Conservation (phyloP, 2,797 vertebrate genomes). For the Petrocephalus schoutedeni region DNA sequence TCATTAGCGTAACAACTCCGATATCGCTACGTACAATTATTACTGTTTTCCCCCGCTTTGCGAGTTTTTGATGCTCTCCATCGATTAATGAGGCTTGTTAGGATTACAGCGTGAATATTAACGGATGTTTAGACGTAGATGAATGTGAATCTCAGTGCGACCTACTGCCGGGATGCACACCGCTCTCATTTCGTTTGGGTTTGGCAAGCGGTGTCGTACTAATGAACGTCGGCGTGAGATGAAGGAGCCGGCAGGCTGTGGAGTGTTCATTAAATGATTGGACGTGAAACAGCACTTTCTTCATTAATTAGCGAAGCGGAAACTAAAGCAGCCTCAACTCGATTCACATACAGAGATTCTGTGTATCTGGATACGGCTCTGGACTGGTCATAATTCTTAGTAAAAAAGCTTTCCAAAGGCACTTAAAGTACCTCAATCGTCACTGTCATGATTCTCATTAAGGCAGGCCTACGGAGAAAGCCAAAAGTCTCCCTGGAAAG, state of each 20-base stretch:
- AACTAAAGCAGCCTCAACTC: neutral
- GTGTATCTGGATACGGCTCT: neutral
- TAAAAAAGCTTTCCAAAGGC: neutral
- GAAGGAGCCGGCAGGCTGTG: neutral
- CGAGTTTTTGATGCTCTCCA: neutral
- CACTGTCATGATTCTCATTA: neutral
- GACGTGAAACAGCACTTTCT: neutral
- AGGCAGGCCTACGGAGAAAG: neutral
- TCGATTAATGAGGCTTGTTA: neutral
- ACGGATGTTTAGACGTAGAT: neutral
- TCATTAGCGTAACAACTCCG: neutral
- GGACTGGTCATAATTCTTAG: neutral
- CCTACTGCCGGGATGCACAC: neutral
- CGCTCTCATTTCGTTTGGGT: neutral
- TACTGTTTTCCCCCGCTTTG: neutral
- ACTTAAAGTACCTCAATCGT: neutral
- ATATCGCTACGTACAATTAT: neutral
- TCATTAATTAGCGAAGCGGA: neutral
- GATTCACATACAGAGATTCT: neutral
- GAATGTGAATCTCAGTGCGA: neutral
- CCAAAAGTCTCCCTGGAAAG: neutral
- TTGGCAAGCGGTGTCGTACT: neutral
- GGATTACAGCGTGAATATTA: neutral
- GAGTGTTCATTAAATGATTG: neutral
- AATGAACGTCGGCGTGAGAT: neutral